Percentiles rank a stretch among this genome's conserved stretches.
phyloP scores from a whole-genome alignment of 64 coral and sea anemone genomes.

The Stichodactyla mertensii region DNA sequence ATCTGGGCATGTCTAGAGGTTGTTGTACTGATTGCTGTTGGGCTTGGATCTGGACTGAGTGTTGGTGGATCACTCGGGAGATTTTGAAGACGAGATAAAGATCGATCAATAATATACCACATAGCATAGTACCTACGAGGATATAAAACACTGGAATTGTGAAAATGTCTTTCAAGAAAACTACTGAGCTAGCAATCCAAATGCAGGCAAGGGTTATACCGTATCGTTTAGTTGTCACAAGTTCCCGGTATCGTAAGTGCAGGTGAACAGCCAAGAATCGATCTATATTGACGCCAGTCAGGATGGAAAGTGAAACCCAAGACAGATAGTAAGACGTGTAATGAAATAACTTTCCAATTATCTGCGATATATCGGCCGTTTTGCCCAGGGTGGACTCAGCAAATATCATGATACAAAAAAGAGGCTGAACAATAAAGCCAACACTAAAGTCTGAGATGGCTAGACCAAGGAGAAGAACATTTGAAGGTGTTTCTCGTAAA shows the following conservation, averaged over 20 bases:
- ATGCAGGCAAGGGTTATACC: neutral
- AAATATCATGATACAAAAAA: neutral
- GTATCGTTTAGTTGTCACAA: neutral
- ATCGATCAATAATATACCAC: too few species aligned
- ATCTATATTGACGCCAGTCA: neutral
- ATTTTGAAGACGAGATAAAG: neutral
- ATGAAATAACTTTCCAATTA: neutral
- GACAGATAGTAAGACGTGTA: too few species aligned
- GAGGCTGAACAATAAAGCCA: neutral
- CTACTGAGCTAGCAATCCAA: too few species aligned
- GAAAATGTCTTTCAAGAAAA: too few species aligned
- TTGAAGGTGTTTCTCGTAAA: neutral
- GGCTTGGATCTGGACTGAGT: neutral
- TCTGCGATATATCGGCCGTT: neutral
- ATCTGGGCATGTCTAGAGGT: neutral
- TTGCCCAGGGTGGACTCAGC: neutral
- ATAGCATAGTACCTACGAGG: too few species aligned
- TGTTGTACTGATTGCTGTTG: neutral
- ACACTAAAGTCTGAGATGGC: neutral
- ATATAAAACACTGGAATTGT: too few species aligned
- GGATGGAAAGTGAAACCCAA: neutral
- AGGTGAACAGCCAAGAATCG: neutral
- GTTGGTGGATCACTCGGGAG: neutral
- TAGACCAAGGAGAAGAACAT: neutral
- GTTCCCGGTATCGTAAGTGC: neutral